Base-by-base conservation (phyloP, 92 coral and sea anemone genomes). In the Zoanthus sansibaricus region DNA sequence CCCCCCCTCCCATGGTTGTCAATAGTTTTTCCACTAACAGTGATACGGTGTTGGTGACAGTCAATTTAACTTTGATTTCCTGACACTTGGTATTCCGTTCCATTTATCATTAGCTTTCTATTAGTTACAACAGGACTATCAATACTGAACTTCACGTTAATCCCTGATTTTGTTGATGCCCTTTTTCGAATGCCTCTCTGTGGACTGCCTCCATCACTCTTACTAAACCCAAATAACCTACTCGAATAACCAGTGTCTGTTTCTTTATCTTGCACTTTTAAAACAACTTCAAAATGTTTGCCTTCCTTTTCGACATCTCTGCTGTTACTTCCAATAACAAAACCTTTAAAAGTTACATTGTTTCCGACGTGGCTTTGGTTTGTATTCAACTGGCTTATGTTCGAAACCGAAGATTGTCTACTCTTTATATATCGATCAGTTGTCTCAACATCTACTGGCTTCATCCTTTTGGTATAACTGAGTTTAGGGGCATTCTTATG, bases 381-480 rank as follows among this genome's bases (percentile, higher is more conserved):
- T 10, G 9, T 6, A 46, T 46, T n/a, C 15, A 17, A 3, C 21
- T 80, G 75, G 13, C 66, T 30, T 14, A 1, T 9, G 9, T 25
- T 25, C 25, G 13, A 10, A 20, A 10, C n/a, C 58, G 51, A 52
- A 9, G 21, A 4, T 12, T 51, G 66, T 52, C 44, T 52, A 13
- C 52, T 44, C 13, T 58, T 45, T 20, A 67, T n/a, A 66, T 17
- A 21, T 3, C 58, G 16, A 47, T 52, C 12, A n/a, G 56, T 52
- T 64, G 85, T 12, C 75, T 80, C 61, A 0, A 20, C 30, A 66
- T 15, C 14, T 10, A 46, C 31, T 20, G 85, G 85, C 44, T 59
- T 77, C 9, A 88, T 76, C 31, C 98, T 69, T 64, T 93, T 88
- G 15, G 98, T 94, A 45, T 94, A 94, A 33, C 91, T 84, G 44